phyloP scores from a whole-genome alignment of 2,888 invertebrate genomes.

The Tenthredo livida region DNA sequence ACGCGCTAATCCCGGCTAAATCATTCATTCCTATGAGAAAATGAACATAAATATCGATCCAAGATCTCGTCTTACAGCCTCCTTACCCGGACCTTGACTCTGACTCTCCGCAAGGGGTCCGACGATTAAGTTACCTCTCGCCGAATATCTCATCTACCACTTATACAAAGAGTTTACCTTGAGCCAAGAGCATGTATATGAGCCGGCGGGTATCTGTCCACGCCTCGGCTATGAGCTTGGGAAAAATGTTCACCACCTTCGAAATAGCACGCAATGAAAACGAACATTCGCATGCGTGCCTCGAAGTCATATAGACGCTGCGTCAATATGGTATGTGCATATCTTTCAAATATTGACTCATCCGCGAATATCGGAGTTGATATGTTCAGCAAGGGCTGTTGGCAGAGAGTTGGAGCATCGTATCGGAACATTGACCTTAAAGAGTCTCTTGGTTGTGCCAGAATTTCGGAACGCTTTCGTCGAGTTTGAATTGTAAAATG shows the following conservation, averaged over 20 bases:
- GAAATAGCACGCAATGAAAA: constrained; percentile 26
- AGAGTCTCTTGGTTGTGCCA: background rate
- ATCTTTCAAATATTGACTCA: constrained; percentile 20
- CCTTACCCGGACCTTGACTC: constrained; percentile 40
- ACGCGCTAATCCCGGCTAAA: background rate
- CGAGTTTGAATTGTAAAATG: background rate
- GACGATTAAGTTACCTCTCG: constrained; percentile 35
- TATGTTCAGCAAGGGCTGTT: background rate
- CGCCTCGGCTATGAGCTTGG: constrained; percentile 27
- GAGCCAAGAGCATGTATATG: constrained; percentile 11
- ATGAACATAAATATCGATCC: background rate
- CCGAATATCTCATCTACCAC: constrained; percentile 32
- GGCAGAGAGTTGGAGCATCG: background rate
- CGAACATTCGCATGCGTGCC: constrained; percentile 29
- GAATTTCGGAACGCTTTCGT: background rate
- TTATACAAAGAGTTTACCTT: constrained; percentile 41
- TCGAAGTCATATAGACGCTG: constrained; percentile 28
- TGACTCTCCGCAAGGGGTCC: constrained; percentile 37
- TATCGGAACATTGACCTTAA: background rate
- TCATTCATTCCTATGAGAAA: background rate
- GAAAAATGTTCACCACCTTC: constrained; percentile 35
- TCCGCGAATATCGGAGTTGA: constrained; percentile 16
- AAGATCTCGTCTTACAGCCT: constrained; percentile 13
- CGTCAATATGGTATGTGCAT: constrained; percentile 20
- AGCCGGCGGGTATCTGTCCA: constrained; percentile 25